Evolutionary conservation across 2,113 vertebrate genomes (phyloP), one percentile per base, ranked within the genome.

Genomic region (Redunca redunca): DNA sequence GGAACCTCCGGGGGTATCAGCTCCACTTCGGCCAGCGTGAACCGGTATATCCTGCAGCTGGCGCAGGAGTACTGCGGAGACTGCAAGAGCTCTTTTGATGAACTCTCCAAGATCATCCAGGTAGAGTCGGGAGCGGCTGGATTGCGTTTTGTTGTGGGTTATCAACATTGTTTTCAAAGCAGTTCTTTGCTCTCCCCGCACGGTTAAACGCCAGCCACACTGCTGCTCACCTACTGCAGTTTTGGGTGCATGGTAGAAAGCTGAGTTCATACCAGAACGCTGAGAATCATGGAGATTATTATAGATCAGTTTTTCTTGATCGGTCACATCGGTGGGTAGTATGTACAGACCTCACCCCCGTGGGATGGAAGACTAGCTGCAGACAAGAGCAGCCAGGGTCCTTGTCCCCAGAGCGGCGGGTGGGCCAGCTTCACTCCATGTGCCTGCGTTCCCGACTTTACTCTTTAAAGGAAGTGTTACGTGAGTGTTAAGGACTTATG

Each of bases 31-130:
- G 99, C 99, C 90, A 99, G 99, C 13, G 99, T 99, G 94, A 99
- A 99, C 94, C 98, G 99, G n/a, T 99, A 99, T 97, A 99, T 99
- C 97, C 99, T 99, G 85, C 99, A 99, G 98, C 97, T 99, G 97
- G 99, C 99, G 16, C 99, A 99, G 98, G 99, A 99, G 90, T 99
- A 99, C 94, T 99, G 99, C 3, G 99, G 99, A 21, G 99, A 99
- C 97, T 99, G 99, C 99, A 99, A 99, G 98, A 99, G 99, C 36
- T 99, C 99, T 53, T 99, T 99, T 0, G 99, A 99, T 55, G 99
- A 99, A 55, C 99, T 99, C 78, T 99, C 99, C 90, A 99, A 99
- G 98, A 99, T 99, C 95, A 99, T 99, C 97, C 99, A 99, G 99
- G 99, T 99, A 97, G 3, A 30, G 58, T 2, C 7, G 21, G 67